Conservation (phyloP, 2,888 invertebrate species). For the Elegia similella region DNA sequence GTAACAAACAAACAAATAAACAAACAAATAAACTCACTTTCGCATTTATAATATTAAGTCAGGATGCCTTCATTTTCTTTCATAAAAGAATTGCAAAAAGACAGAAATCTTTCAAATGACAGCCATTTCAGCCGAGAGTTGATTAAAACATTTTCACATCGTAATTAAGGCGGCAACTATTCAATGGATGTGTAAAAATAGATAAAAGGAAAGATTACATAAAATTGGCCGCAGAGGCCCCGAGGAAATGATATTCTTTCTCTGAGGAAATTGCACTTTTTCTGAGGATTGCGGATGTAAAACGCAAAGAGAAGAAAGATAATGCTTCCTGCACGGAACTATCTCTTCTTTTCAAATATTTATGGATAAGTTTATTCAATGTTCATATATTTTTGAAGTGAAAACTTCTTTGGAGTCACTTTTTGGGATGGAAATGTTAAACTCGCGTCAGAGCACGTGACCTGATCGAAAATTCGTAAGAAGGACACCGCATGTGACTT, state of each 20-base stretch:
- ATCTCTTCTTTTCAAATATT: too few species aligned
- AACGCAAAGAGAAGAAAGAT: background rate
- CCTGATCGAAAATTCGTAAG: too few species aligned
- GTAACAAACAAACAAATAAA: too few species aligned
- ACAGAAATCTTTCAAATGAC: background rate
- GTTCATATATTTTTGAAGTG: too few species aligned
- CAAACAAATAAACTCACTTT: too few species aligned
- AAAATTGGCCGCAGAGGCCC: conserved; percentile 21
- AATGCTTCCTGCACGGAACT: background rate
- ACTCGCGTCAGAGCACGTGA: too few species aligned
- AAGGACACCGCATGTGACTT: too few species aligned
- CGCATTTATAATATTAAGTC: too few species aligned
- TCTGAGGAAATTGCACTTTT: conserved; percentile 31
- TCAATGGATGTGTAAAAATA: background rate
- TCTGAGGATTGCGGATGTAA: conserved; percentile 13
- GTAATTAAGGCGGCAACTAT: conserved; percentile 2
- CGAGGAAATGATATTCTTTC: conserved; percentile 30
- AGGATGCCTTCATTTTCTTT: background rate
- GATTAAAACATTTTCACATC: conserved; percentile 1
- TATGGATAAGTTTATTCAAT: too few species aligned
- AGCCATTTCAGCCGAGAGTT: background rate
- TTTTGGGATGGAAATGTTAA: too few species aligned
- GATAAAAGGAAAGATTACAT: conserved; percentile 19
- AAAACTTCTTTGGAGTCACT: too few species aligned
- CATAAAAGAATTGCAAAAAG: background rate